Evolutionary conservation across 2,113 vertebrate species (phyloP).

Genomic region (Rhinoptilus africanus): DNA sequence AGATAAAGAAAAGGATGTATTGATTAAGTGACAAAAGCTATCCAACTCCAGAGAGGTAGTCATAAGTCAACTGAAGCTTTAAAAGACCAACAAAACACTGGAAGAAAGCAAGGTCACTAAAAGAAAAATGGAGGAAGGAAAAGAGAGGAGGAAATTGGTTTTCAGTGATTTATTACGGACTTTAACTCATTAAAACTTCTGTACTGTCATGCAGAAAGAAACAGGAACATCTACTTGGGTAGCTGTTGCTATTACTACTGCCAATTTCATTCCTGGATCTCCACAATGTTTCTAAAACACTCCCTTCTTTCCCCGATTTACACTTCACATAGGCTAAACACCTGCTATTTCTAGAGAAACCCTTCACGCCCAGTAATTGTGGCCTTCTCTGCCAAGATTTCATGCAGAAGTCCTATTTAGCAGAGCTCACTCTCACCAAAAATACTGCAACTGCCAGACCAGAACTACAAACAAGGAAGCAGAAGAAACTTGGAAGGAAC

Average conservation of each 20-base stretch:
- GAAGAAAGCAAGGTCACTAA: neutral
- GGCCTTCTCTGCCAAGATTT: neutral
- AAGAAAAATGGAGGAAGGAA: neutral
- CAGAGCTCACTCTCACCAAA: neutral
- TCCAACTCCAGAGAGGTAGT: neutral
- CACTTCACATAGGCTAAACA: neutral
- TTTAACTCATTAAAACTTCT: neutral
- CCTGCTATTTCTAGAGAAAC: neutral
- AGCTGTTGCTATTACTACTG: neutral
- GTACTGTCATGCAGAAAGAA: neutral
- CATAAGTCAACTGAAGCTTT: neutral
- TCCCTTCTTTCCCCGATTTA: neutral
- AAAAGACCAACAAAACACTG: neutral
- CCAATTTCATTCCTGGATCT: neutral
- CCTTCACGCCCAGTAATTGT: neutral
- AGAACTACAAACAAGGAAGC: neutral
- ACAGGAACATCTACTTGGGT: neutral
- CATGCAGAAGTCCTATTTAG: neutral
- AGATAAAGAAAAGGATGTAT: neutral
- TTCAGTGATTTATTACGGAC: neutral
- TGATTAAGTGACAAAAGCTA: neutral
- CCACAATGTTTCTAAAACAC: neutral
- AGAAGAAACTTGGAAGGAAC: neutral
- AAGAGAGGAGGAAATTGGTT: neutral
- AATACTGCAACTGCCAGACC: neutral